Percentiles rank a stretch among this genome's conserved stretches.
These are phyloP conservation scores for Sander vitreus DNA, from an alignment of 2,113 vertebrate species.

Conservation along the genomic window DNA sequence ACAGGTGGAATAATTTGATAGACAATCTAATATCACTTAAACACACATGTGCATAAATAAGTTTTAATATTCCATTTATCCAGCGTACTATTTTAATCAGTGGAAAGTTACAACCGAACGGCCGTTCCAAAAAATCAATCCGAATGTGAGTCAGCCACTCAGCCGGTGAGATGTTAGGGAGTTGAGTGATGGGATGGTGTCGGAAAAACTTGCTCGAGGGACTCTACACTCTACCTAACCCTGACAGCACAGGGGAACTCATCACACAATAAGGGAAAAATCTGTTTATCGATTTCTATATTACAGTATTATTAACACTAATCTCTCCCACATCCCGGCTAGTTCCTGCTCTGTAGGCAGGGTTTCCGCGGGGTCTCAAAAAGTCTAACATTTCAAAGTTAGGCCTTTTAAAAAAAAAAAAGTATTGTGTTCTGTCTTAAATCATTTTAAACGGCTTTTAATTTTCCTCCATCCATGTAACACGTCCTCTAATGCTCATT, in stretches of 20 bases:
- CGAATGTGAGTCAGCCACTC: conserved; percentile 12
- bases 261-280: not conserved
- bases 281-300: not conserved
- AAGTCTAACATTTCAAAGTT: no score
- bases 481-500: no score
- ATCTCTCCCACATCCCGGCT: not conserved
- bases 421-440: no score
- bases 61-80: not conserved
- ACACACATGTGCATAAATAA: not conserved
- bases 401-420: no score
- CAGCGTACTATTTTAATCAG: not conserved
- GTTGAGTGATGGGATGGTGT: conserved; percentile 7
- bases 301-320: not conserved
- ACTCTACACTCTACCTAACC: not conserved
- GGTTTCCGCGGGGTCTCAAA: no score
- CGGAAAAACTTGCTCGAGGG: conserved; percentile 7
- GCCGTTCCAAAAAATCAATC: conserved; percentile 33
- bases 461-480: no score
- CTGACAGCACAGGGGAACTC: not conserved
- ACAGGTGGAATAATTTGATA: not conserved
- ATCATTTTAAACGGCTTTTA: no score
- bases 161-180: no score
- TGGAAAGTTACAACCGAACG: conserved; percentile 22
- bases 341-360: not conserved
- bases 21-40: not conserved